Evolutionary conservation across 1,140 invertebrate species (phyloP).

Genomic region (Agraylea sexmaculata): DNA sequence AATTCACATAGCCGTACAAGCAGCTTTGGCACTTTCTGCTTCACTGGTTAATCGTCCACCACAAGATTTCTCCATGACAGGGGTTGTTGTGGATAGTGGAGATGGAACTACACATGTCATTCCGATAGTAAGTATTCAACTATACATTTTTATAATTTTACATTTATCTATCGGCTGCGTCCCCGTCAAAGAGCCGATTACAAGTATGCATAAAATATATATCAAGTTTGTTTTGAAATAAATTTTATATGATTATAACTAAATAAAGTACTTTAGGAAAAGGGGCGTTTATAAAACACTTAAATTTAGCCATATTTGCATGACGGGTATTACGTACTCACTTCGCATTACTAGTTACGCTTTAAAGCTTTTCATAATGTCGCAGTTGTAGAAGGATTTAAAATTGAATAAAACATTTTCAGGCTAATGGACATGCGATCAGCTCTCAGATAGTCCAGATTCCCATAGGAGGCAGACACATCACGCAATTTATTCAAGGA

Average conservation of each 20-base stretch:
- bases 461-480: slow-evolving; percentile 96
- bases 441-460: slow-evolving; percentile 99
- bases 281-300: no score
- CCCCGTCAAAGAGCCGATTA: no score
- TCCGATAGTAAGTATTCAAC: slow-evolving; percentile 71
- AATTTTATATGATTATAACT: no score
- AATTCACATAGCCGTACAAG: slow-evolving; percentile 82
- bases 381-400: not conserved
- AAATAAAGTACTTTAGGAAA: no score
- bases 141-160: no score
- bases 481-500: slow-evolving; percentile 98
- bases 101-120: slow-evolving; percentile 99
- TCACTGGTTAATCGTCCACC: slow-evolving; percentile 83
- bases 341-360: no score
- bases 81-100: slow-evolving; percentile 95
- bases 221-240: no score
- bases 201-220: slow-evolving; percentile 9
- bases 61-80: slow-evolving; percentile 85
- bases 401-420: not conserved
- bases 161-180: no score
- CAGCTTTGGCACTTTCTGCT: slow-evolving; percentile 86
- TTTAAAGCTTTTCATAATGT: no score
- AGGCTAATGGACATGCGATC: slow-evolving; percentile 96
- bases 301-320: no score
- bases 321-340: no score